Conservation (phyloP, 2,797 vertebrate species). For the Chromis chromis region DNA sequence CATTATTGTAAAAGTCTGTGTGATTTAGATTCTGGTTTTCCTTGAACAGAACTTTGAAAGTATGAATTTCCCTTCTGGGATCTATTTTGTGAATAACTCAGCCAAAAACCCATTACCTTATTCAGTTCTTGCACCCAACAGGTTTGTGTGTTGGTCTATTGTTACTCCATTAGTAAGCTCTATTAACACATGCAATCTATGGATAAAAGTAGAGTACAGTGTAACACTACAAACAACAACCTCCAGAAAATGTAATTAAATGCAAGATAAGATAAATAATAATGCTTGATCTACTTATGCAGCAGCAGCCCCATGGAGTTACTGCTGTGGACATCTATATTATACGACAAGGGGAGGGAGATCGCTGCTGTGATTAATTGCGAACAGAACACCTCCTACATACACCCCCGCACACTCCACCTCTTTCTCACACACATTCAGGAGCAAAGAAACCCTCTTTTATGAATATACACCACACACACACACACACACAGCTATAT, state of each 20-base stretch:
- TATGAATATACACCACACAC: constrained; percentile 31
- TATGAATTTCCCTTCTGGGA: not conserved
- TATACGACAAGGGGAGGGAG: constrained; percentile 50
- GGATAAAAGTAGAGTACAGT: not conserved
- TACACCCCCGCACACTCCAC: constrained; percentile 21
- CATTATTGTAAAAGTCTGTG: too few relatives aligned
- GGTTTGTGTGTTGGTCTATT: not conserved
- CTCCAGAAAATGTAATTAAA: constrained; percentile 28
- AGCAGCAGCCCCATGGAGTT: constrained; percentile 29
- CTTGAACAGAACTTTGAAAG: too few relatives aligned
- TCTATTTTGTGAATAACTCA: constrained; percentile 1
- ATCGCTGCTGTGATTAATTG: constrained; percentile 64
- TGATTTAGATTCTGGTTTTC: too few relatives aligned
- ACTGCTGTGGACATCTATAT: constrained; percentile 60
- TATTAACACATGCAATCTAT: not conserved
- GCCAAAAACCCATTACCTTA: not conserved
- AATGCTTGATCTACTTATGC: constrained; percentile 8
- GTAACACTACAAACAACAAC: constrained; percentile 9
- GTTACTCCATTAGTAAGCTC: constrained; percentile 4
- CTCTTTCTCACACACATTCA: constrained; percentile 10
- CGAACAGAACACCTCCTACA: constrained; percentile 58
- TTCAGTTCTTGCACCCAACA: not conserved
- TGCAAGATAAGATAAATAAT: constrained; percentile 40
- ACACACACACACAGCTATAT: constrained; percentile 35
- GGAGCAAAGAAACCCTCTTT: constrained; percentile 21